phyloP scores from a whole-genome alignment of 2,888 invertebrate species.

The Orthonevra nobilis region DNA sequence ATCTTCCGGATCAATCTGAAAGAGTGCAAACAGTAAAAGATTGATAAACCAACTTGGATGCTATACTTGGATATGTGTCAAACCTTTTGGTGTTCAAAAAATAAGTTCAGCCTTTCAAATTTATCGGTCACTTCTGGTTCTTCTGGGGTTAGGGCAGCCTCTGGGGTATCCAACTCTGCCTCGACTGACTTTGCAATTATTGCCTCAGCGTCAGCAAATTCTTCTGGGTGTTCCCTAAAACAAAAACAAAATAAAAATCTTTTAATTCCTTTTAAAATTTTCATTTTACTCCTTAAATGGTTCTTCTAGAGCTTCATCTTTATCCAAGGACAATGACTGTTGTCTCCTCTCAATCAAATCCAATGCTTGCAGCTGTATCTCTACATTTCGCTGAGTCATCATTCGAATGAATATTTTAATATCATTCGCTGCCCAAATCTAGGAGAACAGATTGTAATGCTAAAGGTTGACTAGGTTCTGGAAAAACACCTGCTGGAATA shows the following conservation, averaged over 20 bases:
- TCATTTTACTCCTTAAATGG: conserved; percentile 40
- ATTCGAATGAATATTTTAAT: conserved; percentile 93
- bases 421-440: conserved; percentile 96
- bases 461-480: too few species aligned
- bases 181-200: conserved; percentile 76
- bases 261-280: too few species aligned
- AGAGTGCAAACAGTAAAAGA: conserved; percentile 12
- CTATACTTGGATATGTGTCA: background rate
- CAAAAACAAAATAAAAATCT: too few species aligned
- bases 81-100: conserved; percentile 77
- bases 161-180: conserved; percentile 75
- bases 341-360: conserved; percentile 91
- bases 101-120: conserved; percentile 79
- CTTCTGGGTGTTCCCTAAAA: conserved; percentile 71
- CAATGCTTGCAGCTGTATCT: conserved; percentile 92
- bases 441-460: background rate
- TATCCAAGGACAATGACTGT: conserved; percentile 75
- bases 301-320: conserved; percentile 74
- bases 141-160: conserved; percentile 76
- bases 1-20: conserved; percentile 83
- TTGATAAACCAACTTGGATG: background rate
- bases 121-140: conserved; percentile 75
- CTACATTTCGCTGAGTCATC: conserved; percentile 96
- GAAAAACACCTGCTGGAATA: conserved; percentile 82
- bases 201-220: conserved; percentile 74